Percentiles rank a stretch among this genome's conserved stretches.
These are phyloP conservation scores for Alviniconcha marisindica DNA, from an alignment of 1,140 invertebrate species.

Conservation along the genomic window DNA sequence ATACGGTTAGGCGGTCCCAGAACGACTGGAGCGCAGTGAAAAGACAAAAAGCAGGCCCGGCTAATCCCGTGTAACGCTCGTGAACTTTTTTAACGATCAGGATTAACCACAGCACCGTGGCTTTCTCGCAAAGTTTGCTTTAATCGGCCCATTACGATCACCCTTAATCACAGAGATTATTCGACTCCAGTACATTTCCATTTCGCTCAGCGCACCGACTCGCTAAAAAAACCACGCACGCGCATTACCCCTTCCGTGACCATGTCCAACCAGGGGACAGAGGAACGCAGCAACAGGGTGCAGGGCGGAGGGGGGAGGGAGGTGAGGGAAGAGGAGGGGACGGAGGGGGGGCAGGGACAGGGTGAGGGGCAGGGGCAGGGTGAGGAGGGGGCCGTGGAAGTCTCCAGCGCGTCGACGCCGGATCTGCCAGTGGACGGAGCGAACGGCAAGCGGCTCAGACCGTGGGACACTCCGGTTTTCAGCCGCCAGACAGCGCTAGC, in stretches of 20 bases:
- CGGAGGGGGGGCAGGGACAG: neutral
- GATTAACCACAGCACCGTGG: no score
- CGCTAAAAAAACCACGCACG: neutral
- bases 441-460: neutral
- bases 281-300: no score
- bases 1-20: neutral
- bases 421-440: neutral
- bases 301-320: neutral
- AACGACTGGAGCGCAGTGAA: neutral
- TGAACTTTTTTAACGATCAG: neutral
- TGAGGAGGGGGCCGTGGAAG: neutral
- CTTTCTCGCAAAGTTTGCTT: no score
- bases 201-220: neutral
- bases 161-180: neutral
- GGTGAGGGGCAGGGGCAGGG: neutral
- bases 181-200: neutral
- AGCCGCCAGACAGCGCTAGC: neutral
- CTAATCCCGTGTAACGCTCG: neutral
- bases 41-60: neutral
- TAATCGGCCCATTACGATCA: constrained; percentile 9
- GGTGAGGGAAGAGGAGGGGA: neutral
- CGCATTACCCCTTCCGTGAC: neutral
- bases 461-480: constrained; percentile 5
- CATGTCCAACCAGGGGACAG: neutral
- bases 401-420: no score